Base-by-base conservation (phyloP, 2,888 invertebrate species). In the Altica lythri region DNA sequence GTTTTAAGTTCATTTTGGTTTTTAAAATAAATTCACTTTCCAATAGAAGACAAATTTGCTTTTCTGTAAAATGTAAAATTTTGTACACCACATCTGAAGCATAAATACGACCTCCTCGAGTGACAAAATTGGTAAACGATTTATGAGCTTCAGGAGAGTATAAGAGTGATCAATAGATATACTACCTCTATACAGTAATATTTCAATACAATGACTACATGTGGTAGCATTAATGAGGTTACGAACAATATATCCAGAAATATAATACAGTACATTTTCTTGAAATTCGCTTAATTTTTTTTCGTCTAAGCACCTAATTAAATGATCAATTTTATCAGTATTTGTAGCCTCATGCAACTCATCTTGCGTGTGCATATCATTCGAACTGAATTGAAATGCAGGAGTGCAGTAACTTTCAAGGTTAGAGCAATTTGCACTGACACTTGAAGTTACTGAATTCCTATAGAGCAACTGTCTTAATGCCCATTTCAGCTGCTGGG, bases 401-500 rank as follows among this genome's bases (percentile, higher is more conserved):
- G 60, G 59, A 18, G 54, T 52, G 30, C 48, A 43, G 16, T 18
- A 29, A 49, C 30, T 53, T 18, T 17, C 56, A 48, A 53, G 43
- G 19, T 29, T 25, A 22, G 45, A 46, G 47, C 62, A 63, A 53
- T 64, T 62, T 17, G 50, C 45, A 59, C 57, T 62, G 8, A 59
- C 35, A 57, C 62, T 64, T 9, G 62, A 43, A 35, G 13, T 50
- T 16, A 67, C 56, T 13, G 49, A 56, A 58, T 65, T 64, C 13
- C 47, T 44, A 42, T 55, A 64, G 14, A 68, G 44, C n/a, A 66
- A 38, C 40, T 63, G 54, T 45, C 63, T 38, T 32, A 65, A 53
- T 12, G 63, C 22, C 64, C 64, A 63, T 32, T 61, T 59, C 6
- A 63, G 42, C 44, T 68, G 61, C 37, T 49, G 46, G 2, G 59